phyloP scores from a whole-genome alignment of 2,113 vertebrate species.

The Seriola dumerili region DNA sequence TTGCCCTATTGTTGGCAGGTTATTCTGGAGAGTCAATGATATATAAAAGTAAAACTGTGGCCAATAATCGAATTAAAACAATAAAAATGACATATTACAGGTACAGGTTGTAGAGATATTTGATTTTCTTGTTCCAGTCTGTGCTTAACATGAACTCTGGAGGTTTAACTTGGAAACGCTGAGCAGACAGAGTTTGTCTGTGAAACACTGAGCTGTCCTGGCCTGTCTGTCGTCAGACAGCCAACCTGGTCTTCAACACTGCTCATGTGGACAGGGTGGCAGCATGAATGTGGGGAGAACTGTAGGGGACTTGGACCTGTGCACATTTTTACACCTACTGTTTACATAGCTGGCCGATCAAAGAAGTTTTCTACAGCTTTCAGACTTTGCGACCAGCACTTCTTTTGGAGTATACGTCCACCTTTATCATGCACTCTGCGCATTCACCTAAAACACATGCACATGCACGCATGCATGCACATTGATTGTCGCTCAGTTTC shows the following conservation, averaged over 20 bases:
- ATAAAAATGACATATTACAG: not conserved
- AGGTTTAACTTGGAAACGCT: slow-evolving; percentile 8
- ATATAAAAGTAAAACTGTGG: not conserved
- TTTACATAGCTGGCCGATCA: not conserved
- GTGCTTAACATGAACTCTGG: not conserved
- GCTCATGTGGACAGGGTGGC: not conserved
- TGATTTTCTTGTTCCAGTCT: slow-evolving; percentile 3
- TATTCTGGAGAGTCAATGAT: not conserved
- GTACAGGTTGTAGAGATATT: not conserved
- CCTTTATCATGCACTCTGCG: slow-evolving; percentile 71
- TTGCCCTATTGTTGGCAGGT: not conserved
- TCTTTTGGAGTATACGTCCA: slow-evolving; percentile 73
- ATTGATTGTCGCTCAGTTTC: slow-evolving; percentile 48
- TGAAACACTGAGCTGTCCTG: not conserved
- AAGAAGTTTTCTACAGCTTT: not conserved
- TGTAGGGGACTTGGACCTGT: not conserved
- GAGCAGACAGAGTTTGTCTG: slow-evolving; percentile 1
- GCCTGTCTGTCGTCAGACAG: slow-evolving; percentile 6
- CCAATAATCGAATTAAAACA: not conserved
- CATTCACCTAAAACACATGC: slow-evolving; percentile 72
- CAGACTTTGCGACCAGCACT: slow-evolving; percentile 38
- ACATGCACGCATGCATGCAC: slow-evolving; percentile 79
- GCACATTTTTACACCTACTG: not conserved
- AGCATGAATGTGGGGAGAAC: slow-evolving; percentile 7
- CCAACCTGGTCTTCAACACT: not conserved